A percentile compares a stretch with the other conserved stretches of the same genome.
Evolutionary conservation across 1,140 invertebrate genomes (phyloP).

Genomic region (Solenopsis invicta): DNA sequence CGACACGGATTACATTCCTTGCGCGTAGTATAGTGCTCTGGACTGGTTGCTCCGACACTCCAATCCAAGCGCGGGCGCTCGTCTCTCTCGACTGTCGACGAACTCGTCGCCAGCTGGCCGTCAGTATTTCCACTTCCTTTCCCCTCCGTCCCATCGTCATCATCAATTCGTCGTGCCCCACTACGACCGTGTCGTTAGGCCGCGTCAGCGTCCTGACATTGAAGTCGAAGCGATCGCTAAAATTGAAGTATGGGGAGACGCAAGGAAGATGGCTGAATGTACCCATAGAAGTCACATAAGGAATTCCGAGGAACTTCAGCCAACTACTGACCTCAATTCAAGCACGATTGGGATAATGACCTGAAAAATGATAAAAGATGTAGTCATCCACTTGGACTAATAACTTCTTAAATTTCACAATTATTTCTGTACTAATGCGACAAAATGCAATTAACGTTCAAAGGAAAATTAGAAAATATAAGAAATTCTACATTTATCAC

Average conservation of each 20-base stretch:
- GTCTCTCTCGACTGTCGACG: constrained; percentile 70
- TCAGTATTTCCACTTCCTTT: constrained; percentile 52
- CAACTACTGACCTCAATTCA: background rate
- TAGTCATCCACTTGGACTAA: background rate
- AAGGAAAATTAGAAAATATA: background rate
- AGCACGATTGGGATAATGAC: background rate
- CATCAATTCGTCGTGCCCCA: constrained; percentile 35
- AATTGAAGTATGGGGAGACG: background rate
- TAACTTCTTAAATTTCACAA: background rate
- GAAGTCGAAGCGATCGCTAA: background rate
- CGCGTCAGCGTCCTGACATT: background rate
- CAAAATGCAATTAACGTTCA: background rate
- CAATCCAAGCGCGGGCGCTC: constrained; percentile 80
- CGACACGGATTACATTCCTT: constrained; percentile 85
- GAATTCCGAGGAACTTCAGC: background rate
- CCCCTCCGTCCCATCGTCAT: constrained; percentile 37
- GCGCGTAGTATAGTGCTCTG: constrained; percentile 69
- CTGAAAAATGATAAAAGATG: background rate
- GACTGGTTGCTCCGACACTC: constrained; percentile 86
- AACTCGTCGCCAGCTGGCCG: constrained; percentile 54
- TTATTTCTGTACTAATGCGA: background rate
- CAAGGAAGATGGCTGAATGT: background rate
- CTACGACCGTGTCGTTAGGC: constrained; percentile 25
- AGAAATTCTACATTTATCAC: background rate
- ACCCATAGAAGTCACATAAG: background rate